Evolutionary conservation across 2,113 vertebrate species (phyloP).

Genomic region (Podiceps cristatus): DNA sequence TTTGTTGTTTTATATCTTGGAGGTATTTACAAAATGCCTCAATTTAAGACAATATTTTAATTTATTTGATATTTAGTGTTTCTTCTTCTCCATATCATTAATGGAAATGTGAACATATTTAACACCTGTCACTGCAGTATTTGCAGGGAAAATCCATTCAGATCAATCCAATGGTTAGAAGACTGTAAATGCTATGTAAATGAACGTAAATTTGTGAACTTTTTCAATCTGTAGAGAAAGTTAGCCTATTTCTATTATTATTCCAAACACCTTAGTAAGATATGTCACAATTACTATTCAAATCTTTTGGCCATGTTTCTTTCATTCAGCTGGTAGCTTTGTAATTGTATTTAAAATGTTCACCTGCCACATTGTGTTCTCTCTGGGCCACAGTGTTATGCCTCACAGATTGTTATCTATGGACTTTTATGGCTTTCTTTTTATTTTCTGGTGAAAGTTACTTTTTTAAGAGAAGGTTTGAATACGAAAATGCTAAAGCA

Average conservation of each 20-base stretch:
- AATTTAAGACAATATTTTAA: background rate
- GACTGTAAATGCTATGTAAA: background rate
- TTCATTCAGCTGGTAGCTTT: background rate
- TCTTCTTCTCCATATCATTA: background rate
- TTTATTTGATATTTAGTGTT: background rate
- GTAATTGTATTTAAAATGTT: background rate
- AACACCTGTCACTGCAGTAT: background rate
- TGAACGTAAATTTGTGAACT: background rate
- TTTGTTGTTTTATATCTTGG: background rate
- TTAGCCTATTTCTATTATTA: background rate
- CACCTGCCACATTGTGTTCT: background rate
- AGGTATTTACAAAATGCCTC: background rate
- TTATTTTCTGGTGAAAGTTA: background rate
- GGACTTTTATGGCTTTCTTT: background rate
- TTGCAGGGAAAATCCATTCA: background rate
- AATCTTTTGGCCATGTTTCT: background rate
- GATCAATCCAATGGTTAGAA: background rate
- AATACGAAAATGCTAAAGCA: background rate
- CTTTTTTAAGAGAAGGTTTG: background rate
- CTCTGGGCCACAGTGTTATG: background rate
- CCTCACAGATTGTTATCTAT: background rate
- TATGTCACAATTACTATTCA: background rate
- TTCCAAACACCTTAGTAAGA: background rate
- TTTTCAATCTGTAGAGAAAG: background rate
- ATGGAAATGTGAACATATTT: background rate